Conservation (phyloP, 2,888 invertebrate species). For the Nymphalis polychloros region DNA sequence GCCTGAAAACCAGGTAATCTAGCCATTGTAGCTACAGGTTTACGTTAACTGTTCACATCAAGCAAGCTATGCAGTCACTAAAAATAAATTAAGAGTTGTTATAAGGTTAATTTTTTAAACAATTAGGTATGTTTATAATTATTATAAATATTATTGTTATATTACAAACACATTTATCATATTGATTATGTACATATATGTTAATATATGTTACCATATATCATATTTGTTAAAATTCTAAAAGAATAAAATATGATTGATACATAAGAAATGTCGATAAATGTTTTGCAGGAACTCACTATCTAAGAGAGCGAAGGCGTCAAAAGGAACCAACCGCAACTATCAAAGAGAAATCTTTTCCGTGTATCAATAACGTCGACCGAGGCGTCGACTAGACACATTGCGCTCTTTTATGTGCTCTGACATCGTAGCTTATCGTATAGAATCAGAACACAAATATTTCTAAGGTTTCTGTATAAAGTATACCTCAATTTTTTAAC, state of each 20-base stretch:
- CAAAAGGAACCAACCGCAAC: conserved; percentile 77
- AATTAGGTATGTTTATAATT: no score
- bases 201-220: no score
- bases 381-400: conserved; percentile 68
- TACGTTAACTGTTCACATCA: background rate
- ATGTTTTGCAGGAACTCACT: conserved; percentile 9
- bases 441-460: conserved; percentile 27
- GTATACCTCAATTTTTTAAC: no score
- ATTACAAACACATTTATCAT: background rate
- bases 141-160: background rate
- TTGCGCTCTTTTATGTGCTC: conserved; percentile 55
- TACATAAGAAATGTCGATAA: conserved; percentile 17
- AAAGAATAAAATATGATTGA: no score
- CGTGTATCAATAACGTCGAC: conserved; percentile 79
- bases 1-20: conserved; percentile 31
- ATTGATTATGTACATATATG: background rate
- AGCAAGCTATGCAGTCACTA: no score
- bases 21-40: conserved; percentile 5
- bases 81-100: no score
- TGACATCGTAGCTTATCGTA: conserved; percentile 35
- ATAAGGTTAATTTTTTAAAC: no score
- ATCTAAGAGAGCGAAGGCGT: conserved; percentile 54
- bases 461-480: background rate
- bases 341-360: conserved; percentile 83
- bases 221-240: no score